Evolutionary conservation across 2,888 invertebrate genomes (phyloP), one percentile per base, ranked within the genome.

Genomic region (Hirudinaria manillensis): DNA sequence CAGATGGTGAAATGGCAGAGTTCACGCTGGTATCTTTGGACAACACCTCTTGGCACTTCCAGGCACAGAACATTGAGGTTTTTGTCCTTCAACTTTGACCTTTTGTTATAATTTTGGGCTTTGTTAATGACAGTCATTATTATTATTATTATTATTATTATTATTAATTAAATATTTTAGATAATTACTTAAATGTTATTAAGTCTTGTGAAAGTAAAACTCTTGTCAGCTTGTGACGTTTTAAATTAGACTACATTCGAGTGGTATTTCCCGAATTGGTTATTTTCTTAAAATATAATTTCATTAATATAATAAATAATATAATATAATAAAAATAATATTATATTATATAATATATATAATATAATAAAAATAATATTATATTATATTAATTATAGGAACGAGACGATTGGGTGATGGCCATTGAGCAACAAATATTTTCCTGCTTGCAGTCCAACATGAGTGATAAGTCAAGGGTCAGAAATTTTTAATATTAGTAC

Each of bases 31-130:
- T 98, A 32, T 94, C 94, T 0, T 86, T 95, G 84, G 94, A 96
- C 86, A 94, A 94, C 84, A 94, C 95, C 87, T 91, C 94, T 75
- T 99, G 97, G 97, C 93, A 96, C 83, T 98, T 99, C 87, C 96
- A 97, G 86, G 97, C 96, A 0, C 89, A 90, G 55, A 93, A 90
- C 81, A 89, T 89, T 0, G 94, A 86, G 81, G 86, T 77, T 45
- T 19, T 53, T 34, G 36, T 68, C 45, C 16, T 45, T 10, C 45
- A 45, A 45, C 16, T 32, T 6, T n/a, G 21, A 32, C 29, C 3
- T 34, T 32, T 24, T 3, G 29, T 29, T 10, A 10, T 27, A 19
- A 66, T 27, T 3, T 34, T 36, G 16, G 16, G 13, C 24, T 29
- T 16, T 2, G 13, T 1, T 68, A 32, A n/a, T 68, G 13, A n/a